Conservation (phyloP, 2,113 vertebrate species). For the Pitta sordida region DNA sequence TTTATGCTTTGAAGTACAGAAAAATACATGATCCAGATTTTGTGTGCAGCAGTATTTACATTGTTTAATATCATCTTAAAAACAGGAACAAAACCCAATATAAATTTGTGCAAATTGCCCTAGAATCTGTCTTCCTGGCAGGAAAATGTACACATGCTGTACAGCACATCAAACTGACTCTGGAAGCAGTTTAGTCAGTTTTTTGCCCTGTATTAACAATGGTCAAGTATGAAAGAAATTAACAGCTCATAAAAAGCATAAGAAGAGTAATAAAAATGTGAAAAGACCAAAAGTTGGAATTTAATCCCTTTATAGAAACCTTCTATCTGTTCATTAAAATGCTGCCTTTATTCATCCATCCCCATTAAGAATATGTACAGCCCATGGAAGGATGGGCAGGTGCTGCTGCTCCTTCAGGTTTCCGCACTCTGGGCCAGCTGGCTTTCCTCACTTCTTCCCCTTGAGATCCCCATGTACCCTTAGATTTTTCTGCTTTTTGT, state of each 20-base stretch:
- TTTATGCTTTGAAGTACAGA: not conserved
- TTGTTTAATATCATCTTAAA: not conserved
- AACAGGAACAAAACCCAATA: not conserved
- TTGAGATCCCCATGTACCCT: not conserved
- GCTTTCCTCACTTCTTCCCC: not conserved
- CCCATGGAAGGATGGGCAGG: not conserved
- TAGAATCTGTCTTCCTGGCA: not conserved
- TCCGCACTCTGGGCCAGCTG: not conserved
- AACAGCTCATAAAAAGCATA: not conserved
- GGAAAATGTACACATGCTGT: not conserved
- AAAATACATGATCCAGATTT: not conserved
- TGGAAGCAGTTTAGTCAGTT: conserved; percentile 3
- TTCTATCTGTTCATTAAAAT: not conserved
- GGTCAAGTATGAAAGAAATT: not conserved
- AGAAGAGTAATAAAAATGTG: not conserved
- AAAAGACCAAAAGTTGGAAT: conserved; percentile 11
- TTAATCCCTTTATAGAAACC: not conserved
- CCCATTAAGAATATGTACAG: not conserved
- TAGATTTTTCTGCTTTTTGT: not conserved
- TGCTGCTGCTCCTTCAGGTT: not conserved
- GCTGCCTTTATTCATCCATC: not conserved
- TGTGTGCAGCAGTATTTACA: not conserved
- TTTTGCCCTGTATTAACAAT: not conserved
- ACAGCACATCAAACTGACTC: not conserved
- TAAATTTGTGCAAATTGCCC: not conserved